Evolutionary conservation across 2,797 vertebrate genomes (phyloP).

Genomic region (Eulemur coronatus): DNA sequence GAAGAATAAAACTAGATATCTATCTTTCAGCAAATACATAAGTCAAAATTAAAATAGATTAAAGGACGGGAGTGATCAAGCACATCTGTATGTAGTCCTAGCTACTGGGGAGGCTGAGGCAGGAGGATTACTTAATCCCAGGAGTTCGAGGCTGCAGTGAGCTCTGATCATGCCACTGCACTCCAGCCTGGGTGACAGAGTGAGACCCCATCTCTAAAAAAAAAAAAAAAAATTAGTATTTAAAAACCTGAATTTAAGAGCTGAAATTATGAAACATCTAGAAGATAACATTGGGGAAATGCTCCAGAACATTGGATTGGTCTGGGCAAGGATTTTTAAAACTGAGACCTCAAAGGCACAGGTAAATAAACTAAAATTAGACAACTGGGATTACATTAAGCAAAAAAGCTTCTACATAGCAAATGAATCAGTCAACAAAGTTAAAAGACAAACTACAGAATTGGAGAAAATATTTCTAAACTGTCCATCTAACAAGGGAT

Average conservation of each 20-base stretch:
- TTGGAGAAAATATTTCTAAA: background rate
- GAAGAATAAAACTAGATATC: background rate
- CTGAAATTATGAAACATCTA: background rate
- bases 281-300: background rate
- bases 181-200: too few species aligned
- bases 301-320: background rate
- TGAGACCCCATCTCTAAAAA: background rate
- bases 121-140: too few species aligned
- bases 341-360: background rate
- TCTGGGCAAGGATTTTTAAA: background rate
- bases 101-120: too few species aligned
- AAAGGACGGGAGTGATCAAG: too few species aligned
- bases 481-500: background rate
- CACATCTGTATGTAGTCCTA: too few species aligned
- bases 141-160: too few species aligned
- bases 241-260: background rate
- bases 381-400: background rate
- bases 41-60: background rate
- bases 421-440: background rate
- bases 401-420: background rate
- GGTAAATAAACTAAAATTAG: background rate
- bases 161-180: too few species aligned
- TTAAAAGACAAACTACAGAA: background rate
- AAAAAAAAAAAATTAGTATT: background rate
- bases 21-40: background rate